phyloP scores from a whole-genome alignment of 1,140 invertebrate genomes.

The Sminthurinus signatus region DNA sequence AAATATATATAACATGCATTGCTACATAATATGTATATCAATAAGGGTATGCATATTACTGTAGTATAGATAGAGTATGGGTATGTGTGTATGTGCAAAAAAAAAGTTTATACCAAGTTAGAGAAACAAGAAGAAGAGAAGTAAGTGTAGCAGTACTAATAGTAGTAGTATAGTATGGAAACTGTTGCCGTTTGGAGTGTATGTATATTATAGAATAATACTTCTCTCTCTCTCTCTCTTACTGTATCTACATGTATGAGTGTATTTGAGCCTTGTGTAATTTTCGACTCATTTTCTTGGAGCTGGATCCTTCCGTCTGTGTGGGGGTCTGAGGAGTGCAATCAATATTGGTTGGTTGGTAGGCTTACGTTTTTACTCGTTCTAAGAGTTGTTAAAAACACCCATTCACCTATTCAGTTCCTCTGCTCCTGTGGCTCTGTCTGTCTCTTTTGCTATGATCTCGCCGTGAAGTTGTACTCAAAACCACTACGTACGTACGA shows the following conservation, averaged over 20 bases:
- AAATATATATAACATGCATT: too few relatives aligned
- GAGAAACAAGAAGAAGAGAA: too few relatives aligned
- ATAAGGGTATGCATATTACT: too few relatives aligned
- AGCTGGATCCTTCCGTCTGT: not conserved
- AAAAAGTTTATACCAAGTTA: too few relatives aligned
- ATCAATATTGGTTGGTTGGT: slow-evolving; percentile 10
- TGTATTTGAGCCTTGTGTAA: slow-evolving; percentile 7
- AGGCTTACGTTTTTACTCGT: slow-evolving; percentile 11
- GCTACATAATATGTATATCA: too few relatives aligned
- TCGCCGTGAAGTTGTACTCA: slow-evolving; percentile 1
- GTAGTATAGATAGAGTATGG: too few relatives aligned
- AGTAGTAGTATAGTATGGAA: too few relatives aligned
- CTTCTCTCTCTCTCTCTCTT: not conserved
- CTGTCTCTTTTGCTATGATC: slow-evolving; percentile 14
- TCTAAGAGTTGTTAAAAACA: slow-evolving; percentile 16
- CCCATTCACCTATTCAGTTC: slow-evolving; percentile 14
- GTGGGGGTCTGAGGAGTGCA: slow-evolving; percentile 12
- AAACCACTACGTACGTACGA: not conserved
- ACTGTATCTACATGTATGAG: not conserved
- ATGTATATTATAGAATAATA: not conserved
- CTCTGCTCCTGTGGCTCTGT: slow-evolving; percentile 14
- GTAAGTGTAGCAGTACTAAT: too few relatives aligned
- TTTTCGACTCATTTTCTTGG: slow-evolving; percentile 16
- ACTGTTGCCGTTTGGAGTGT: not conserved
- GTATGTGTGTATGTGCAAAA: too few relatives aligned